Percentiles rank a stretch among this genome's conserved stretches.
phyloP scores from a whole-genome alignment of 2,888 invertebrate genomes.

The Pyrrhosoma nymphula region DNA sequence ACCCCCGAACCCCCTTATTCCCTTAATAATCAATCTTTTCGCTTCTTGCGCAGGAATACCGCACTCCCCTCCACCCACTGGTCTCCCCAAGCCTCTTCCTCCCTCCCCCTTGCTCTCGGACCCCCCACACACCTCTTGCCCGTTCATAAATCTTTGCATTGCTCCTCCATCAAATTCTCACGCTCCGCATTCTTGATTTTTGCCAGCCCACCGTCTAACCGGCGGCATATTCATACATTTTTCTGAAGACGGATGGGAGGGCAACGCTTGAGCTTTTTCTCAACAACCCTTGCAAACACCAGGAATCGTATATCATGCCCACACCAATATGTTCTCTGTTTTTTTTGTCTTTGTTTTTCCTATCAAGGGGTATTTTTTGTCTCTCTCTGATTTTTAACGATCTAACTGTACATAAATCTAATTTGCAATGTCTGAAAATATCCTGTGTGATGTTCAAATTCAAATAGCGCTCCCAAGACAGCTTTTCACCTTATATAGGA shows the following conservation, averaged over 20 bases:
- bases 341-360: not conserved
- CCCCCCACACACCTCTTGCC: not conserved
- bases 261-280: not conserved
- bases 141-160: slow-evolving; percentile 54
- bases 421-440: too few relatives aligned
- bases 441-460: too few relatives aligned
- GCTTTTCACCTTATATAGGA: too few relatives aligned
- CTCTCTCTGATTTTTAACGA: too few relatives aligned
- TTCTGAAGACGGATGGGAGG: not conserved
- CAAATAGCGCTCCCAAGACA: too few relatives aligned
- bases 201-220: not conserved
- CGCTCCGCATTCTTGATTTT: slow-evolving; percentile 46
- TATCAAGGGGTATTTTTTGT: too few relatives aligned
- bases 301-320: slow-evolving; percentile 43
- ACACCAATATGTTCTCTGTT: too few relatives aligned
- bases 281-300: not conserved
- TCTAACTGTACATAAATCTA: too few relatives aligned
- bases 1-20: not conserved
- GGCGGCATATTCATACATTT: slow-evolving; percentile 3
- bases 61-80: not conserved
- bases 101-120: too few relatives aligned
- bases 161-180: slow-evolving; percentile 54
- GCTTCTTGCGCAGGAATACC: not conserved
- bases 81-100: not conserved
- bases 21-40: slow-evolving; percentile 56